phyloP scores from a whole-genome alignment of 2,888 invertebrate species.

The Chironomus riparius region DNA sequence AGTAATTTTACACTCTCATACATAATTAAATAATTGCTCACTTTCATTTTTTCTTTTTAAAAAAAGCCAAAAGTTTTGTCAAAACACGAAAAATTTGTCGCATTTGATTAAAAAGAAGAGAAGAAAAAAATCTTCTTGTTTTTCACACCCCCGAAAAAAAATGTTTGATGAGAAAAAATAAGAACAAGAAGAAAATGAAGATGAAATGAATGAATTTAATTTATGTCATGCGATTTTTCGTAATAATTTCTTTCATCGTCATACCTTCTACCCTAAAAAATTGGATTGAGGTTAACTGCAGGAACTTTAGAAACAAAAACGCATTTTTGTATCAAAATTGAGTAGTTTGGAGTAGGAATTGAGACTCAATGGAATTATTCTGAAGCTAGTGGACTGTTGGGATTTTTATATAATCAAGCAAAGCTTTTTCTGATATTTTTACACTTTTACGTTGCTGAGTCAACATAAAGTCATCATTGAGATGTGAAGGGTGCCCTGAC shows the following conservation, averaged over 20 bases:
- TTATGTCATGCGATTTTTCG: constrained; percentile 7
- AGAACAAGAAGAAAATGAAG: not conserved
- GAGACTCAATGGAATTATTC: too few relatives aligned
- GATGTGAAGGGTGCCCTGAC: too few relatives aligned
- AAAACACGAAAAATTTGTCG: not conserved
- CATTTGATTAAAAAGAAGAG: constrained; percentile 1
- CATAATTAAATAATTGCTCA: not conserved
- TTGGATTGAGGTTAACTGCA: not conserved
- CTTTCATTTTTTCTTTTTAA: not conserved
- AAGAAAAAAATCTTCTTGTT: not conserved
- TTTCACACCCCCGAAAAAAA: not conserved
- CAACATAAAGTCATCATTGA: too few relatives aligned
- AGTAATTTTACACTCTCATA: not conserved
- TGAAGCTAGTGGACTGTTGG: too few relatives aligned
- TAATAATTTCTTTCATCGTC: not conserved
- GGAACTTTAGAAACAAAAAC: not conserved
- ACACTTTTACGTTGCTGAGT: too few relatives aligned
- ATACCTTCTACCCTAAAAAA: not conserved
- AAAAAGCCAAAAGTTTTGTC: not conserved
- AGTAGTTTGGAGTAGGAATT: too few relatives aligned
- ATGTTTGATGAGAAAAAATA: not conserved
- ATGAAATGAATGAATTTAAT: not conserved
- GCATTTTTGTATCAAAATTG: too few relatives aligned
- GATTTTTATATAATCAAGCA: too few relatives aligned
- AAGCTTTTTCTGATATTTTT: too few relatives aligned